Percentiles rank a stretch among this genome's conserved stretches.
These are phyloP conservation scores for Ploceus nigricollis DNA, from an alignment of 2,113 vertebrate genomes.

Conservation along the genomic window DNA sequence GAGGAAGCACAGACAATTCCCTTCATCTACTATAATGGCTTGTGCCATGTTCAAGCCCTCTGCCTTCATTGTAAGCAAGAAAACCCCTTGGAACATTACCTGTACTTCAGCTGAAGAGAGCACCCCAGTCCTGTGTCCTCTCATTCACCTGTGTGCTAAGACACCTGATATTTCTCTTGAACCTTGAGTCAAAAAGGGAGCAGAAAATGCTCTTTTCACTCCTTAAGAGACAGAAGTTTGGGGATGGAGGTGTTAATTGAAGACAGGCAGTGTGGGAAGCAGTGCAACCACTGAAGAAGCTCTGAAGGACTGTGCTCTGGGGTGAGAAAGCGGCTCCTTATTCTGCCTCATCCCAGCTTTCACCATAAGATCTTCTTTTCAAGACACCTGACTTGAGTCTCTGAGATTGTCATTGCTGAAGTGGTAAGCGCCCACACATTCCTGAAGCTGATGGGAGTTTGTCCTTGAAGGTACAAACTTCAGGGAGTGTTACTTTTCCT, in stretches of 20 bases:
- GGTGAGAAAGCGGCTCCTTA: not conserved
- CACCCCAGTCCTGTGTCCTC: not conserved
- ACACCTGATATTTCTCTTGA: not conserved
- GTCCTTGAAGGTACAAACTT: not conserved
- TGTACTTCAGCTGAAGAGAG: not conserved
- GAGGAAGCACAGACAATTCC: not conserved
- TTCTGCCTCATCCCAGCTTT: not conserved
- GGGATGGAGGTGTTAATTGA: not conserved
- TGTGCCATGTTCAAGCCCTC: not conserved
- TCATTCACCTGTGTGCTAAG: not conserved
- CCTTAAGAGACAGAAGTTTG: not conserved
- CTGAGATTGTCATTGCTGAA: not conserved
- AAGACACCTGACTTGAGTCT: not conserved
- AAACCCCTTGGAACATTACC: not conserved
- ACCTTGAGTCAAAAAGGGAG: not conserved
- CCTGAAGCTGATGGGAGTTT: not conserved
- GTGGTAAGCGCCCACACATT: not conserved
- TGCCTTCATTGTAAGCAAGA: not conserved
- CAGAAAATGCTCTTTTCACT: not conserved
- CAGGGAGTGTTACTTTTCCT: not conserved
- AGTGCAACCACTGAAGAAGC: not conserved
- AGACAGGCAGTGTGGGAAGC: not conserved
- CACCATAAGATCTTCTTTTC: not conserved
- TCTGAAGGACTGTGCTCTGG: not conserved
- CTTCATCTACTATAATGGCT: not conserved